Conservation (phyloP, 2,113 vertebrate species). For the Felis chaus region DNA sequence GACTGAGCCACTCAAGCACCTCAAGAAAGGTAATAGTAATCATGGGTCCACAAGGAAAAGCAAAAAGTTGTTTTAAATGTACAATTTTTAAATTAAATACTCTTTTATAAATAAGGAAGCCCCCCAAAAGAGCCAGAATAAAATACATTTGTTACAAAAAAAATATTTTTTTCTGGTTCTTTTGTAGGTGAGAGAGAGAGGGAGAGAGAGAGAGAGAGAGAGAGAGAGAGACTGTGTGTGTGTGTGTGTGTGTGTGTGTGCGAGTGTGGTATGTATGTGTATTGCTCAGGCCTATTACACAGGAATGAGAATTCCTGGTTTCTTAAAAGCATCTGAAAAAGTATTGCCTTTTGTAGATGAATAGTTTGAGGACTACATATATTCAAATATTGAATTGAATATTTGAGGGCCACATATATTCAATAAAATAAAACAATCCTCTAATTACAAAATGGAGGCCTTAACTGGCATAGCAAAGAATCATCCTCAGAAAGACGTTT, state of each 20-base stretch:
- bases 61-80: not conserved
- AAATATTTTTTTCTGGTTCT: not conserved
- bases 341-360: not conserved
- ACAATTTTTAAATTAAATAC: not conserved
- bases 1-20: too few species aligned
- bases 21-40: not conserved
- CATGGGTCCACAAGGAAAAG: not conserved
- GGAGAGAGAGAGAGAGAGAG: too few species aligned
- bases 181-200: not conserved
- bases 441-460: not conserved
- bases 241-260: not conserved
- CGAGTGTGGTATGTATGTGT: fast-evolving
- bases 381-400: not conserved
- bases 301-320: not conserved
- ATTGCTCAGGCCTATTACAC: not conserved
- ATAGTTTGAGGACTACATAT: not conserved
- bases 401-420: not conserved
- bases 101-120: not conserved
- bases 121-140: not conserved
- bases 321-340: not conserved
- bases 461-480: not conserved
- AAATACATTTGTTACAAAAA: not conserved
- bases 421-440: not conserved
- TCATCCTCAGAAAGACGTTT: not conserved
- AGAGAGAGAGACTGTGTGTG: not conserved